phyloP scores from a whole-genome alignment of 2,113 vertebrate species.

The Microcebus murinus region DNA sequence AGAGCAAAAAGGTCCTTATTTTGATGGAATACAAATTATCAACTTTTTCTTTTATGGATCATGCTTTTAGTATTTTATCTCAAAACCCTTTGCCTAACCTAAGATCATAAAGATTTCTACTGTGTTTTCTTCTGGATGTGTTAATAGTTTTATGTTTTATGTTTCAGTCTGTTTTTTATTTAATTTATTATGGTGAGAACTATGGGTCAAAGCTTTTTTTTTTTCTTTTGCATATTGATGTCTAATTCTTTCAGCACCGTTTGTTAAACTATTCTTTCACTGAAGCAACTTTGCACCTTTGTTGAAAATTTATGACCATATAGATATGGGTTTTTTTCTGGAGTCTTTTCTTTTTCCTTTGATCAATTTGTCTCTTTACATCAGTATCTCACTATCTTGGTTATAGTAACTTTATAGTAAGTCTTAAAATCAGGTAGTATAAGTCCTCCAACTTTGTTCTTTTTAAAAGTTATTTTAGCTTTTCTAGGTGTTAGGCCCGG shows the following conservation, averaged over 20 bases:
- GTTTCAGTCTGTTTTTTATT: background rate
- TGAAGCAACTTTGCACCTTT: background rate
- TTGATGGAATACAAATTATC: background rate
- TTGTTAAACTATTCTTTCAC: background rate
- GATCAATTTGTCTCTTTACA: background rate
- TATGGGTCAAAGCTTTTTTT: background rate
- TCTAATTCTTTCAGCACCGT: background rate
- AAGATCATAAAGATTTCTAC: background rate
- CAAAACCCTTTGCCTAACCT: background rate
- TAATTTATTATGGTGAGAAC: background rate
- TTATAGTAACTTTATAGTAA: background rate
- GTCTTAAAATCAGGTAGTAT: background rate
- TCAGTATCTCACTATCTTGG: background rate
- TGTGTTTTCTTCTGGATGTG: background rate
- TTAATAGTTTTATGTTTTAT: background rate
- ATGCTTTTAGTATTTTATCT: background rate
- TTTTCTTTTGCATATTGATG: background rate
- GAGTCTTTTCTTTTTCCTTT: background rate
- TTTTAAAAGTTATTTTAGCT: background rate
- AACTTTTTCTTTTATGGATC: background rate
- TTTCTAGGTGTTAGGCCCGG: background rate
- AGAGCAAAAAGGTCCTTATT: background rate
- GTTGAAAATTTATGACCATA: background rate
- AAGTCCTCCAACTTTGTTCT: background rate
- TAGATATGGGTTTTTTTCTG: background rate